Base-by-base conservation (phyloP, 2,797 vertebrate species). In the Allobates femoralis region DNA sequence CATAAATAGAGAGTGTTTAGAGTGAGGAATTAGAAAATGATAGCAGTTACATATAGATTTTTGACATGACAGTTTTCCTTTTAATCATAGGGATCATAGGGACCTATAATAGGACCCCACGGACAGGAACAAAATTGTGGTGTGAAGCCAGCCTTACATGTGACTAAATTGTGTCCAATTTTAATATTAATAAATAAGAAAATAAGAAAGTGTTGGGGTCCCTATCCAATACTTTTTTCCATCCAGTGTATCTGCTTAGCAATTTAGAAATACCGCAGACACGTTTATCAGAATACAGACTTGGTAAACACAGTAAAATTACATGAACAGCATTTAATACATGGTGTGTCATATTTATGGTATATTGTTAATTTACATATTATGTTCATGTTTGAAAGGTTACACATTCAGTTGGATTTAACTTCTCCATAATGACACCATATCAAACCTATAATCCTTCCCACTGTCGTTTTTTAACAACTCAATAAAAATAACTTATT, bases 401-500 rank as follows among this genome's bases (percentile, higher is more conserved):
- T 56, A 76, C 26, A 55, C 5, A 1, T 32, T 76, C 18, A 55
- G 16, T 56, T 32, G 18, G 50, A 11, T 77, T 56, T 32, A 55
- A 77, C 18, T 14, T 30, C 3, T 32, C 50, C 28, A 77, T 51
- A n/a, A 3, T 21, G n/a, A 11, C 37, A 55, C 26, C 30, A 28
- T 15, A 34, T 30, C 15, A 85, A 5, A 69, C 28, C 28, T 67
- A 77, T 69, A 66, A 19, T 37, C 26, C 26, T 58, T 50, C 46
- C n/a, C 30, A 77, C 46, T 26, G 46, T 32, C 34, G 50, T 78
- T 55, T 84, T 79, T 26, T 69, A 82, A 26, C 53, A 73, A 4
- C 66, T 56, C 62, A 26, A 85, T 73, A 79, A 58, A 85, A 79
- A 30, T 11, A n/a, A 56, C 34, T 19, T 41, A 46, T 79, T 67